phyloP scores from a whole-genome alignment of 2,113 vertebrate species.

The Rhinopomastus cyanomelas region DNA sequence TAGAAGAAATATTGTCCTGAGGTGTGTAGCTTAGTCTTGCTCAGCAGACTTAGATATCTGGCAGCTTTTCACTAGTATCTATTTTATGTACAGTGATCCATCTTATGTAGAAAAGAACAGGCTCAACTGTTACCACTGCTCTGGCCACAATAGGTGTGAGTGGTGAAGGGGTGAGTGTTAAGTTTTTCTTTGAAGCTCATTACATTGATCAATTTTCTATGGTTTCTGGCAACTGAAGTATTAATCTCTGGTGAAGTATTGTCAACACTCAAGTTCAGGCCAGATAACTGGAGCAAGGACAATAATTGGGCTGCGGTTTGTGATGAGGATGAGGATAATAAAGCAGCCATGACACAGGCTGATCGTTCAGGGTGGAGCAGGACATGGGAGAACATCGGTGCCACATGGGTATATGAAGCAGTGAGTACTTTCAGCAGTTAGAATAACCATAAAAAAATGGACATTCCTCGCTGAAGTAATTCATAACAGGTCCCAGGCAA shows the following conservation, averaged over 20 bases:
- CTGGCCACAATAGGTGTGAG: neutral
- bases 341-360: neutral
- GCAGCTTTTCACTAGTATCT: neutral
- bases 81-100: neutral
- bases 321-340: neutral
- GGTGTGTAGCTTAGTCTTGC: neutral
- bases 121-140: neutral
- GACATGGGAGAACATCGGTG: constrained; percentile 8
- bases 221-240: neutral
- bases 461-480: constrained; percentile 56
- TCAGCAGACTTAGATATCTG: neutral
- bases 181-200: neutral
- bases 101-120: neutral
- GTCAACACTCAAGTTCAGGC: neutral
- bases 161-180: too few species aligned
- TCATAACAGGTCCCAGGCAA: neutral
- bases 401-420: constrained; percentile 33
- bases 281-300: neutral
- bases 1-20: neutral
- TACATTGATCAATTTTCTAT: neutral
- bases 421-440: constrained; percentile 65
- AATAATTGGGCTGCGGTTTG: neutral
- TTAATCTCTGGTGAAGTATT: neutral
- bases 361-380: constrained; percentile 10
- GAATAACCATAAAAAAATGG: constrained; percentile 57